A percentile compares a stretch with the other conserved stretches of the same genome.
These are phyloP conservation scores for Pogonomyrmex californicus DNA, from an alignment of 1,140 invertebrate genomes.

Conservation along the genomic window DNA sequence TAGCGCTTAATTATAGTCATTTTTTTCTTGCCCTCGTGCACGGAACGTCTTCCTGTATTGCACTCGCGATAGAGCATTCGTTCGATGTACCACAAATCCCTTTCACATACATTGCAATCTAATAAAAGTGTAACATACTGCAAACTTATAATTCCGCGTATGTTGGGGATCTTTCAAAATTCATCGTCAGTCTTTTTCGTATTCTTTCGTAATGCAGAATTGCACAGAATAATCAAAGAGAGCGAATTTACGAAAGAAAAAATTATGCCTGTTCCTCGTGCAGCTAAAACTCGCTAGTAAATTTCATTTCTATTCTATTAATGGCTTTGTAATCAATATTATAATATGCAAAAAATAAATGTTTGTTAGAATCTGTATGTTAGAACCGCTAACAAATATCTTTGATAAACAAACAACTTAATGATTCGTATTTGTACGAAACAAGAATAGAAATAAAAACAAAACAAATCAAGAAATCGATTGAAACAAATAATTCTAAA, in stretches of 20 bases:
- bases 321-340: background rate
- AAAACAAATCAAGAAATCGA: background rate
- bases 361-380: background rate
- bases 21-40: constrained; percentile 14
- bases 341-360: constrained; percentile 6
- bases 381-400: background rate
- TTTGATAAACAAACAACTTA: too few relatives aligned
- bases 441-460: background rate
- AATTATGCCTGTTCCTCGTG: background rate
- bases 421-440: background rate
- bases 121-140: constrained; percentile 38
- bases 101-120: constrained; percentile 24
- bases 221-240: constrained; percentile 5
- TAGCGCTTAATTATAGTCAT: constrained; percentile 41
- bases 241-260: constrained; percentile 16
- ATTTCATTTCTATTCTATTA: background rate
- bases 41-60: constrained; percentile 46
- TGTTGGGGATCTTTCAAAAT: constrained; percentile 45
- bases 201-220: constrained; percentile 27
- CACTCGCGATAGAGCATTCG: background rate
- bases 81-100: constrained; percentile 19
- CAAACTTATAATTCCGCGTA: constrained; percentile 36
- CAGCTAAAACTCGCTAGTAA: background rate
- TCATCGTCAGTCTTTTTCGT: constrained; percentile 12
- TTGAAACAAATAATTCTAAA: background rate